Conservation (phyloP, 23 tunicate genomes). For the Styela clava region DNA sequence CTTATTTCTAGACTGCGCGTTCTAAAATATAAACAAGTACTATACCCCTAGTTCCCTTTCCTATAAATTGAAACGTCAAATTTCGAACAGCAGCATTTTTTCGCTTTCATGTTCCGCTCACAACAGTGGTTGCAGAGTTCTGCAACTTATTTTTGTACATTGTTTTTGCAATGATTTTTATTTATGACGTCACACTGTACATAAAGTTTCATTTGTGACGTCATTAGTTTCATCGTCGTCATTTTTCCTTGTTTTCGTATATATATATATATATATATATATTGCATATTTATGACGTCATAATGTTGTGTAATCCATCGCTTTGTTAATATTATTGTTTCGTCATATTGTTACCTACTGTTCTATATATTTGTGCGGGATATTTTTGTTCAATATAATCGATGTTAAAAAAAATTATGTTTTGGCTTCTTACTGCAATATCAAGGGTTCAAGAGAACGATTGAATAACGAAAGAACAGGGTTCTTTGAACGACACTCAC, state of each 20-base stretch:
- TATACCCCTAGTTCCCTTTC: no score
- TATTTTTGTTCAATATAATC: neutral
- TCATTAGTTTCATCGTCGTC: neutral
- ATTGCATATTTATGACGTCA: neutral
- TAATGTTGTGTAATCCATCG: neutral
- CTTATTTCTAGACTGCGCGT: no score
- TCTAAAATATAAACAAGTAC: no score
- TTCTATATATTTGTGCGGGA: neutral
- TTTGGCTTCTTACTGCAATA: no score
- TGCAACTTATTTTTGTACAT: neutral
- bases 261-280: no score
- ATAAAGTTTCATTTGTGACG: no score
- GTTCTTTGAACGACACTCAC: no score
- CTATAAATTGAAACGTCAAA: no score
- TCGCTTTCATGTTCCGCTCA: no score
- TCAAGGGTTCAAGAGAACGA: no score
- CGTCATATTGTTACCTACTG: neutral
- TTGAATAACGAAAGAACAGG: no score
- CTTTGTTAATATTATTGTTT: neutral
- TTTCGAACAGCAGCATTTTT: no score
- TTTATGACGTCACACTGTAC: neutral
- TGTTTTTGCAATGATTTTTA: neutral
- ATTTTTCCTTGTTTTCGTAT: neutral
- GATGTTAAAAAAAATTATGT: neutral
- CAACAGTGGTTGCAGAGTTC: neutral